A percentile compares a stretch with the other conserved stretches of the same genome.
Evolutionary conservation across 2,797 vertebrate genomes (phyloP).

Genomic region (Darevskia nairensis): DNA sequence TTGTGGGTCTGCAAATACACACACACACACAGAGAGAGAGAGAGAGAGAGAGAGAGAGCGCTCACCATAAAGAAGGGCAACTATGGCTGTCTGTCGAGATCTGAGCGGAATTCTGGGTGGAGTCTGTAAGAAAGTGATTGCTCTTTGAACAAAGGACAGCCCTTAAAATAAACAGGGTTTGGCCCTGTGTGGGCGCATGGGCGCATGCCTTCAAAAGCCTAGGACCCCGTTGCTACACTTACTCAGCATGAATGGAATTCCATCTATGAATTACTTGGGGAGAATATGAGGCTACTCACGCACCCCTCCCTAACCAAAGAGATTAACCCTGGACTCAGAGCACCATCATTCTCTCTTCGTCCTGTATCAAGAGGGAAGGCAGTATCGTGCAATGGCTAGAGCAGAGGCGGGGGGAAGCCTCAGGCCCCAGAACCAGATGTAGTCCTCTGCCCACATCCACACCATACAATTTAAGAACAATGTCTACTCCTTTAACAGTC

Average conservation of each 20-base stretch:
- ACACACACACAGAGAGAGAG: too few relatives aligned
- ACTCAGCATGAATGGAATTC: background rate
- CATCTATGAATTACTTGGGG: background rate
- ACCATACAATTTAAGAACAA: too few relatives aligned
- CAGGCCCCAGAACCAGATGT: too few relatives aligned
- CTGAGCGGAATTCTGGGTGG: background rate
- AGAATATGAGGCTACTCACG: background rate
- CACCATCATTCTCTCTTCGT: background rate
- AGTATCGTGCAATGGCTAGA: background rate
- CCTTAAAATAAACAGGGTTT: background rate
- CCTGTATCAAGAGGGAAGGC: background rate
- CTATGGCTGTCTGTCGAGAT: background rate
- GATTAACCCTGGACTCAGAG: background rate
- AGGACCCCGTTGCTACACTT: background rate
- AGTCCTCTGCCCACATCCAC: too few relatives aligned
- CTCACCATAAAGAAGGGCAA: background rate
- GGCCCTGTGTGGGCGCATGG: accelerated
- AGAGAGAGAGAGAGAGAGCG: too few relatives aligned
- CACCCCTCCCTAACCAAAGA: too few relatives aligned
- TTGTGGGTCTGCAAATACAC: background rate
- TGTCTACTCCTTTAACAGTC: too few relatives aligned
- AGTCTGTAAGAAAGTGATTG: background rate
- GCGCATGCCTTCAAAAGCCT: too few relatives aligned
- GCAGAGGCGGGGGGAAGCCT: too few relatives aligned
- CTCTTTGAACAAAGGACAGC: background rate